phyloP scores from a whole-genome alignment of 1,140 invertebrate genomes.

The Achroia grisella region DNA sequence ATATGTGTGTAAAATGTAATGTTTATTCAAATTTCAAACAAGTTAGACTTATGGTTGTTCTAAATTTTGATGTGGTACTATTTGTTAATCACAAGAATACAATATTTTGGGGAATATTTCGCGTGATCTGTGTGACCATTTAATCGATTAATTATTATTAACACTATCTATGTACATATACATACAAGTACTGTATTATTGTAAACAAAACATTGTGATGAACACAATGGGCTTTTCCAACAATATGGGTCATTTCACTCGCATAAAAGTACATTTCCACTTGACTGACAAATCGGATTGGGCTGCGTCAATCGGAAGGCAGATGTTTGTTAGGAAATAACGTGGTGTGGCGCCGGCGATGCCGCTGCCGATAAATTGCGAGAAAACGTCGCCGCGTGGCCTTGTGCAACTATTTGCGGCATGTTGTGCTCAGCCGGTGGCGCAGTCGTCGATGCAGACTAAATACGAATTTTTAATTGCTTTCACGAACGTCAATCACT shows the following conservation, averaged over 20 bases:
- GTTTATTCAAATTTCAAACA: no score
- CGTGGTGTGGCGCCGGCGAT: conserved; percentile 14
- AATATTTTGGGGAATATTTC: no score
- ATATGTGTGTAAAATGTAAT: no score
- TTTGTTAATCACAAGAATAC: no score
- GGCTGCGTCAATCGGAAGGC: conserved; percentile 11
- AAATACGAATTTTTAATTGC: conserved; percentile 41
- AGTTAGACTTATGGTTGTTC: no score
- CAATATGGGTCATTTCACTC: not conserved
- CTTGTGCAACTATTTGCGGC: conserved; percentile 60
- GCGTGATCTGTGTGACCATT: no score
- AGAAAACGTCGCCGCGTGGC: conserved; percentile 38
- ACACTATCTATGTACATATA: no score
- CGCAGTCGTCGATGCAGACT: conserved; percentile 12
- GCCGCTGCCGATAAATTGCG: conserved; percentile 36
- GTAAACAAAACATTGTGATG: no score
- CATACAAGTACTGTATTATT: no score
- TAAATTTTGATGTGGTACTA: no score
- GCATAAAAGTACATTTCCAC: not conserved
- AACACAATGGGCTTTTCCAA: not conserved
- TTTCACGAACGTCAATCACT: conserved; percentile 42
- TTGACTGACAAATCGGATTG: not conserved
- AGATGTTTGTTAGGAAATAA: conserved; percentile 23
- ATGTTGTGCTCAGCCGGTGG: conserved; percentile 13
- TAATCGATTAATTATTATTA: no score